phyloP scores from a whole-genome alignment of 2,113 vertebrate genomes.

The Physeter macrocephalus region DNA sequence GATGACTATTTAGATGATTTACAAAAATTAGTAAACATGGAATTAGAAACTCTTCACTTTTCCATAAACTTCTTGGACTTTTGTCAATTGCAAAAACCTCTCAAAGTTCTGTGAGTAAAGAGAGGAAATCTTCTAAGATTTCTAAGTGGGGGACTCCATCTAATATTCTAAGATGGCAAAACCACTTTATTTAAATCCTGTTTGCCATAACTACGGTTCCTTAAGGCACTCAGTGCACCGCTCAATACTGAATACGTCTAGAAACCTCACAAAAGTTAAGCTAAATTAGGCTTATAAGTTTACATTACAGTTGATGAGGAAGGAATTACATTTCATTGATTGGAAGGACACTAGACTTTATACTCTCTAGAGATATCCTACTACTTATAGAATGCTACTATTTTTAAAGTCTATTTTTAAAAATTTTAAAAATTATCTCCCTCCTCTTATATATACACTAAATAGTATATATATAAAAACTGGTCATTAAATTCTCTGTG shows the following conservation, averaged over 20 bases:
- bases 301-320: not conserved
- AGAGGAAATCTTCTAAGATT: not conserved
- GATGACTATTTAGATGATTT: not conserved
- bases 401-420: not conserved
- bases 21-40: not conserved
- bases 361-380: not conserved
- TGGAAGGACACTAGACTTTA: not conserved
- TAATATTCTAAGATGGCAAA: not conserved
- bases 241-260: not conserved
- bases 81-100: not conserved
- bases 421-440: not conserved
- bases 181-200: not conserved
- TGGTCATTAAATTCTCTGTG: not conserved
- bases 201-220: not conserved
- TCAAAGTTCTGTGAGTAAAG: not conserved
- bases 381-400: not conserved
- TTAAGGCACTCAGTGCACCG: not conserved
- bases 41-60: constrained; percentile 1
- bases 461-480: not conserved
- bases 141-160: no score
- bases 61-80: not conserved
- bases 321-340: not conserved
- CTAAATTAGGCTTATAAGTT: not conserved
- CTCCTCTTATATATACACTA: not conserved
- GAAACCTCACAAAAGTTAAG: not conserved